Conservation (phyloP, 2,888 invertebrate genomes). For the Leucoptera coffeella region DNA sequence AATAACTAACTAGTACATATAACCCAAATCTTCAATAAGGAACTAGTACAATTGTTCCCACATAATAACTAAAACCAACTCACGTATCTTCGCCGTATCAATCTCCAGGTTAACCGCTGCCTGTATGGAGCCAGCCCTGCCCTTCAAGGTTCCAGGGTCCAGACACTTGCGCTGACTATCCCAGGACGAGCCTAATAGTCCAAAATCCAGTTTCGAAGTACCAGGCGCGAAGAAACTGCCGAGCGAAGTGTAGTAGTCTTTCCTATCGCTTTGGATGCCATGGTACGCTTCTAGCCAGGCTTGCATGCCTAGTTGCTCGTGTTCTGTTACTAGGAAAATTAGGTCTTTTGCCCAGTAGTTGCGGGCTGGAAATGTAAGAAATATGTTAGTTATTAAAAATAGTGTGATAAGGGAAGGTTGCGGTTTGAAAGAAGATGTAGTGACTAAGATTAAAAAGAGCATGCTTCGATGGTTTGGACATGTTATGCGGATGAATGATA, state of each 20-base stretch:
- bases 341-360: slow-evolving; percentile 99
- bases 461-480: no score
- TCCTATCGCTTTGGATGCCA: slow-evolving; percentile 38
- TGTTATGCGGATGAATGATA: no score
- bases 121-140: slow-evolving; percentile 81
- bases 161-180: slow-evolving; percentile 33
- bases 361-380: slow-evolving; percentile 54
- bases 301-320: slow-evolving; percentile 92
- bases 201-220: slow-evolving; percentile 13
- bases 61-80: slow-evolving; percentile 13
- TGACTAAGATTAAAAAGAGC: no score
- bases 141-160: slow-evolving; percentile 66
- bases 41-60: no score
- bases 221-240: slow-evolving; percentile 33
- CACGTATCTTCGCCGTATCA: slow-evolving; percentile 65
- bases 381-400: background rate
- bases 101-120: slow-evolving; percentile 93
- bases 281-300: slow-evolving; percentile 97
- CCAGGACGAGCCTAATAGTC: slow-evolving; percentile 6
- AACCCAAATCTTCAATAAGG: no score
- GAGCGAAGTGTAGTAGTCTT: slow-evolving; percentile 28
- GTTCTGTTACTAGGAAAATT: slow-evolving; percentile 91
- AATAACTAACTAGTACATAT: no score
- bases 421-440: no score
- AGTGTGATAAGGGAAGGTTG: no score